Conservation (phyloP, 2,888 invertebrate species). For the Andrena hattorfiana region DNA sequence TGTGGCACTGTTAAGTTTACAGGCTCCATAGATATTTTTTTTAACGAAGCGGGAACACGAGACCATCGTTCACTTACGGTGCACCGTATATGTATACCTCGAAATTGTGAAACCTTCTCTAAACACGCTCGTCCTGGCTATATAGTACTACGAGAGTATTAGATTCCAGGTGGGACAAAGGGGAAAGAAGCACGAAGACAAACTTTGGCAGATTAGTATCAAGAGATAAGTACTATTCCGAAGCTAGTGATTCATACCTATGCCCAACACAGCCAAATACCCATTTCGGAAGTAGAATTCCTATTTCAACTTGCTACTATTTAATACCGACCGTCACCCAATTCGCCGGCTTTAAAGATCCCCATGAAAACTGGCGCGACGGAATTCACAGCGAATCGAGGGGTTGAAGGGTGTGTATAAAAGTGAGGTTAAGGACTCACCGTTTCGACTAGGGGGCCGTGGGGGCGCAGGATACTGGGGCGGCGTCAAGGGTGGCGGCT, state of each 20-base stretch:
- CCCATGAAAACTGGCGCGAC: too few species aligned
- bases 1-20: too few species aligned
- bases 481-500: constrained; percentile 81
- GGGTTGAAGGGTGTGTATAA: background rate
- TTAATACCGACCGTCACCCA: too few species aligned
- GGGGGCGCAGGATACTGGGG: constrained; percentile 84
- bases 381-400: background rate
- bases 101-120: constrained; percentile 33
- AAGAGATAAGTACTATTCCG: too few species aligned
- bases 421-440: constrained; percentile 72
- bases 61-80: background rate
- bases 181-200: constrained; percentile 23
- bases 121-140: background rate
- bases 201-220: background rate
- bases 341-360: too few species aligned
- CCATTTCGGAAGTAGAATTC: too few species aligned
- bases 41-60: too few species aligned
- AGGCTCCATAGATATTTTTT: too few species aligned
- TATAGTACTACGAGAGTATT: constrained; percentile 29
- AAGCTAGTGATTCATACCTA: too few species aligned
- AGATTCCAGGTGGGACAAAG: constrained; percentile 27
- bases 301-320: too few species aligned
- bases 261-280: too few species aligned
- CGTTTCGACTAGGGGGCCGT: constrained; percentile 84
- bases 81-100: constrained; percentile 12